Conservation (phyloP, 2,113 vertebrate genomes). For the Todiramphus saurophagus region DNA sequence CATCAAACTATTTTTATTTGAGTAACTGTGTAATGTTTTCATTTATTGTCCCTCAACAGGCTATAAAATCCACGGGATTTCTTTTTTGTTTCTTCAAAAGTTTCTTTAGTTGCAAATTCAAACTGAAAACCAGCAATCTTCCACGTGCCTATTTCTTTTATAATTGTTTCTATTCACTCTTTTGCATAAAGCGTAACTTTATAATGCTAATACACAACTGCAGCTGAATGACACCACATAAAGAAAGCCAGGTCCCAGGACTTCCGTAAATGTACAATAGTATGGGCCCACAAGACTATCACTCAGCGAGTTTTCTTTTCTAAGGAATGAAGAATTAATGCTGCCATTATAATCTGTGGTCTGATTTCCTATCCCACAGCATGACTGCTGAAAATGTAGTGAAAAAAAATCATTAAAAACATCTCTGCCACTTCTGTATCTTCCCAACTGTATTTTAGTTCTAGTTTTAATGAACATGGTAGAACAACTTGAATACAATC, state of each 20-base stretch:
- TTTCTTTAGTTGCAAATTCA: not conserved
- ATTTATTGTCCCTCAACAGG: not conserved
- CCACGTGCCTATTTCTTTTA: not conserved
- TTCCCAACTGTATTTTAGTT: not conserved
- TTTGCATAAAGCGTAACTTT: not conserved
- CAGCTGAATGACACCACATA: not conserved
- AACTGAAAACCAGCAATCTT: not conserved
- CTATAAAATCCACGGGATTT: not conserved
- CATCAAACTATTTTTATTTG: not conserved
- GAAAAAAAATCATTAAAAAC: not conserved
- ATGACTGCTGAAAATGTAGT: not conserved
- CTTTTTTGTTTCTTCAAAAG: not conserved
- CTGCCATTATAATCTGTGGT: not conserved
- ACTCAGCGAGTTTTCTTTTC: not conserved
- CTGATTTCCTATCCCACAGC: not conserved
- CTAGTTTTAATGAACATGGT: not conserved
- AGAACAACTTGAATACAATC: not conserved
- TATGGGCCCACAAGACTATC: not conserved
- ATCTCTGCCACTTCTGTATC: not conserved
- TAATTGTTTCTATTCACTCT: not conserved
- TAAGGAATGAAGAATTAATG: not conserved
- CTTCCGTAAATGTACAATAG: not conserved
- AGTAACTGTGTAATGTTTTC: not conserved
- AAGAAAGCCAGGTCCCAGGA: not conserved
- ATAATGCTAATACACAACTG: not conserved